Percentiles rank a stretch among this genome's conserved stretches.
phyloP scores from a whole-genome alignment of 2,797 vertebrate genomes.

The Acanthis flammea region DNA sequence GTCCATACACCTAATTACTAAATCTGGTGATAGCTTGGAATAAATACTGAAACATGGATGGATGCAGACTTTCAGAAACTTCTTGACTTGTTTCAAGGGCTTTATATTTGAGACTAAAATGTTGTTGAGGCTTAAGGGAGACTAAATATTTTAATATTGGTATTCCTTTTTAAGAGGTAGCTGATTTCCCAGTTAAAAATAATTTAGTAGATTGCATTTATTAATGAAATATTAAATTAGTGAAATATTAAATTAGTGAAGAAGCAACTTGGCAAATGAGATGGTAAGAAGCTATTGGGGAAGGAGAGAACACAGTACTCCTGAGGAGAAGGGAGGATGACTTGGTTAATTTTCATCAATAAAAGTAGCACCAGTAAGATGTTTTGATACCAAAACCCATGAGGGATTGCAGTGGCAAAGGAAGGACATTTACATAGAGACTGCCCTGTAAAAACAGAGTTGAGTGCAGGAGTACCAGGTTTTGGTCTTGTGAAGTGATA shows the following conservation, averaged over 20 bases:
- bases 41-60: background rate
- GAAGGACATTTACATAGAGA: accelerated
- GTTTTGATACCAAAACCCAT: background rate
- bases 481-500: background rate
- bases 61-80: background rate
- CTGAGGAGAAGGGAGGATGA: background rate
- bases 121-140: background rate
- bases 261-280: background rate
- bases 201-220: background rate
- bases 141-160: background rate
- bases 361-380: background rate
- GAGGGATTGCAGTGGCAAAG: background rate
- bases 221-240: background rate
- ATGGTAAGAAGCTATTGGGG: background rate
- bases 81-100: background rate
- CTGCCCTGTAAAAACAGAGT: background rate
- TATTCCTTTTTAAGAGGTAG: background rate
- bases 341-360: background rate
- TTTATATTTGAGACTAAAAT: background rate
- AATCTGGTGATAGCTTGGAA: background rate
- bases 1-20: background rate
- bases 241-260: background rate
- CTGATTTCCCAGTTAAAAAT: background rate
- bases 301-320: background rate
- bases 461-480: background rate